Conservation (phyloP, 2,888 invertebrate genomes). For the Apeira syringaria region DNA sequence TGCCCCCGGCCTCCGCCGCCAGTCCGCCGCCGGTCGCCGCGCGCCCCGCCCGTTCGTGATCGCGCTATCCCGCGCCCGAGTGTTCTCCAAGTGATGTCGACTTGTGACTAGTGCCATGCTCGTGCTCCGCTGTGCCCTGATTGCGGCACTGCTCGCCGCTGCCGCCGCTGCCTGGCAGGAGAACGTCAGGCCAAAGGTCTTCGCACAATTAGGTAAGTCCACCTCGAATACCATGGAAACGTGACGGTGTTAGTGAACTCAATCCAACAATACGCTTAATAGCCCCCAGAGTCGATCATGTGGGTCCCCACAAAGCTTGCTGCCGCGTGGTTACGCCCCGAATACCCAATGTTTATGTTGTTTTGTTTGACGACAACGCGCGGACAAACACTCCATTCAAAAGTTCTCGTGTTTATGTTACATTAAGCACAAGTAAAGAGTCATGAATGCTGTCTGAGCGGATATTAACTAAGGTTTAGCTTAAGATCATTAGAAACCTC, state of each 20-base stretch:
- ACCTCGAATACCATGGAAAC: conserved; percentile 48
- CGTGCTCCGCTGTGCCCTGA: conserved; percentile 75
- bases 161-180: conserved; percentile 92
- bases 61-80: conserved; percentile 56
- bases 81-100: conserved; percentile 77
- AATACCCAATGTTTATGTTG: conserved; percentile 68
- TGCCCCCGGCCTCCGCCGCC: conserved; percentile 75
- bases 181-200: conserved; percentile 95
- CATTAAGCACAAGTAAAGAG: conserved; percentile 33
- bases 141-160: conserved; percentile 81
- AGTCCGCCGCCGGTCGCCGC: conserved; percentile 82
- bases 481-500: conserved; percentile 36
- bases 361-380: conserved; percentile 71
- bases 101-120: conserved; percentile 81
- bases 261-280: conserved; percentile 62
- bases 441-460: conserved; percentile 36
- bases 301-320: conserved; percentile 48
- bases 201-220: conserved; percentile 94
- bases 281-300: conserved; percentile 49
- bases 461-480: conserved; percentile 35
- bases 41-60: conserved; percentile 51
- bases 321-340: conserved; percentile 37
- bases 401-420: conserved; percentile 66
- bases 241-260: conserved; percentile 59
- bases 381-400: conserved; percentile 64